Evolutionary conservation across 2,888 invertebrate genomes (phyloP).

Genomic region (Folsomia candida): DNA sequence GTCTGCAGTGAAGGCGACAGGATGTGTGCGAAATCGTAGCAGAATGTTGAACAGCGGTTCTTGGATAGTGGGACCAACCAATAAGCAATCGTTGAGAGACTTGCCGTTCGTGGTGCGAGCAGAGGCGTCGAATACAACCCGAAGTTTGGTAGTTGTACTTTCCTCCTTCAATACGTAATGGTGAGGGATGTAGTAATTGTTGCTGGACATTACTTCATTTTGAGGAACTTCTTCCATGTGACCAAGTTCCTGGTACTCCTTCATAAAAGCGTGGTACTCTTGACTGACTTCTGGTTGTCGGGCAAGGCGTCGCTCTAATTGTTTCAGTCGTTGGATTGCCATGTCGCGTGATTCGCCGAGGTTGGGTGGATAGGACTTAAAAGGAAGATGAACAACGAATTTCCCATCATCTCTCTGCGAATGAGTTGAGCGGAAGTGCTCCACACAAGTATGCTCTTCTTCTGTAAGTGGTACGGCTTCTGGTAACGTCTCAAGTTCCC

Average conservation of each 20-base stretch:
- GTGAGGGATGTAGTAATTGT: constrained; percentile 36
- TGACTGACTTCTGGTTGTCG: not conserved
- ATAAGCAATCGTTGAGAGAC: constrained; percentile 52
- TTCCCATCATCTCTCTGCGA: not conserved
- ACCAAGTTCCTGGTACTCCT: constrained; percentile 14
- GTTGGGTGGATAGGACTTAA: constrained; percentile 22
- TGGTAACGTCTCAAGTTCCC: constrained; percentile 19
- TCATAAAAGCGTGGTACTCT: constrained; percentile 23
- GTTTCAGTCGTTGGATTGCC: not conserved
- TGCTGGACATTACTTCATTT: not conserved
- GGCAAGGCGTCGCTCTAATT: constrained; percentile 12
- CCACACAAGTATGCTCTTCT: constrained; percentile 22
- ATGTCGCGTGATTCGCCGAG: too few species aligned
- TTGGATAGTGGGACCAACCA: constrained; percentile 52
- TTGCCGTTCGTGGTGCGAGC: constrained; percentile 14
- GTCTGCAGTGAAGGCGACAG: constrained; percentile 52
- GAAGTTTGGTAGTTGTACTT: constrained; percentile 32
- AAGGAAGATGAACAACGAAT: too few species aligned
- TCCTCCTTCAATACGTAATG: constrained; percentile 31
- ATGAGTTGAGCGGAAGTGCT: constrained; percentile 6
- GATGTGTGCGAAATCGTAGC: constrained; percentile 50
- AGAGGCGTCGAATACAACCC: constrained; percentile 41
- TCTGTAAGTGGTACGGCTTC: not conserved
- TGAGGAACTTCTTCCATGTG: constrained; percentile 19
- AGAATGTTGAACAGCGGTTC: constrained; percentile 52